These are phyloP conservation scores for Neodiprion lecontei DNA, from an alignment of 1,140 invertebrate species.

Conservation along the genomic window DNA sequence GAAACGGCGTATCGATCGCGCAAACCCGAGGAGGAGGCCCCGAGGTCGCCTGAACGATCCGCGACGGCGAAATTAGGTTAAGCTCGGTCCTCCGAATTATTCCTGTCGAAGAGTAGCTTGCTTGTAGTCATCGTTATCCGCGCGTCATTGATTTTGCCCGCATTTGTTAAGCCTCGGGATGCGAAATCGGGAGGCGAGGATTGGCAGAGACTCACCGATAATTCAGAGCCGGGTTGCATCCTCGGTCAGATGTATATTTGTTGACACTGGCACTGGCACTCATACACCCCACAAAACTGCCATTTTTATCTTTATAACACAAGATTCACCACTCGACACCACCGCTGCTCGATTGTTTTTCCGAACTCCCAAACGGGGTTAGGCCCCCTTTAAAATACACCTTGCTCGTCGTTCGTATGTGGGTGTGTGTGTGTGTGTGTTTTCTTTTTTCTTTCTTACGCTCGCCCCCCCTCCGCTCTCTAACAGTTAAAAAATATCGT, in stretches of 20 bases:
- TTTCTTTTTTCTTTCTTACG: too few relatives aligned
- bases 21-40: too few relatives aligned
- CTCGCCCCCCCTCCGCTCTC: too few relatives aligned
- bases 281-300: constrained; percentile 30
- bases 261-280: constrained; percentile 5
- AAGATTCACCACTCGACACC: not conserved
- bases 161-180: not conserved
- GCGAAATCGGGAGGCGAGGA: not conserved
- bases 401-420: too few relatives aligned
- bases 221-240: constrained; percentile 30
- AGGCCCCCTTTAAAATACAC: too few relatives aligned
- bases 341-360: too few relatives aligned
- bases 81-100: constrained; percentile 7
- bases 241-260: constrained; percentile 20
- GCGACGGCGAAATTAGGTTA: constrained; percentile 36
- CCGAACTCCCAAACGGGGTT: too few relatives aligned
- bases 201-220: constrained; percentile 33
- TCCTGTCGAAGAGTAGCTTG: not conserved
- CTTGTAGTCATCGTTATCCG: constrained; percentile 19
- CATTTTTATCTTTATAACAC: constrained; percentile 33
- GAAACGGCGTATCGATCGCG: too few relatives aligned
- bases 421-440: too few relatives aligned
- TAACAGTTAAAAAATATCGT: too few relatives aligned
- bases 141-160: not conserved
- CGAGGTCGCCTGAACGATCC: too few relatives aligned